Base-by-base conservation (phyloP, 53 echinoderm and acorn worm species). In the Stichopus horrens region DNA sequence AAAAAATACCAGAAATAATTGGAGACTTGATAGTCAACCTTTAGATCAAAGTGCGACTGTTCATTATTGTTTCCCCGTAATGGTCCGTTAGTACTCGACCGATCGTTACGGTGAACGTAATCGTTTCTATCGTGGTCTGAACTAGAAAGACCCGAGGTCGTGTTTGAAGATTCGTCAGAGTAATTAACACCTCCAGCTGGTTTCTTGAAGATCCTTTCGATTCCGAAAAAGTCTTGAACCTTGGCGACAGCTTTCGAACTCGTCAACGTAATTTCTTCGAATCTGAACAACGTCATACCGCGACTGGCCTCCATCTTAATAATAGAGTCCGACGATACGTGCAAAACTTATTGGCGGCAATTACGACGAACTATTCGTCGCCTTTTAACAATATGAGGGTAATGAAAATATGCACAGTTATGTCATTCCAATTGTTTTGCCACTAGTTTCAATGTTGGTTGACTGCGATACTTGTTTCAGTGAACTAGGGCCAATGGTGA, bases 1-100 rank as follows among this genome's bases (percentile, higher is more conserved):
- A 96, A 74, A 37, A 85, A 88, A 55, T 95, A 95, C 96, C 96
- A 96, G 73, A 93, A 89, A 79, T 86, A 89, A 92, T 92, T 96
- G 52, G 90, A 88, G 23, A 96, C 90, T 21, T 90, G 88, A 68
- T 95, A 95, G 54, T 73, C 56, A 20, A 89, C 71, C 6, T 81
- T 74, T 5, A 13, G 51, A 21, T 87, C 53, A 57, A 52, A 75
- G 11, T 81, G n/a, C n/a, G 71, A 71, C 18, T 7, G 14, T 13
- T 20, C 71, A 71, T 71, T 71, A 18, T 71, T 71, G n/a, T 71
- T 71, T 71, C 6, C 18, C 71, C 4, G 71, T 2, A 4, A 71
- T 18, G 71, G 19, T 5, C 14, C n/a, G 14, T 13, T 71, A 4
- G 18, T 16, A 16, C 5, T 71, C 14, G 14, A 16, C 14, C 18